Evolutionary conservation across 2,888 invertebrate species (phyloP).

Genomic region (Galeruca laticollis): DNA sequence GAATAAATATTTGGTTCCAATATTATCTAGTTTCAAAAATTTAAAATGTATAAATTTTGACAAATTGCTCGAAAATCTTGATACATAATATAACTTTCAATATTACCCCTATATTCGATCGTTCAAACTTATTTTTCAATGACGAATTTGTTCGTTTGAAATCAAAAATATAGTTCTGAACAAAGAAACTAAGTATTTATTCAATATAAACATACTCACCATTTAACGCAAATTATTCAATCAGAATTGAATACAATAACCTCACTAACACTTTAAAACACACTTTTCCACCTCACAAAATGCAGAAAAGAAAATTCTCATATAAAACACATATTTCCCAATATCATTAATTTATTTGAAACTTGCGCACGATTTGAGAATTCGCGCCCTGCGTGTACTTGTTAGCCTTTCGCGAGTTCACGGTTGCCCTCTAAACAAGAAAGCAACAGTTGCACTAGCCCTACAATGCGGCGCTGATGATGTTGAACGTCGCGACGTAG

Average conservation of each 20-base stretch:
- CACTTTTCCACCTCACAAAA: neutral
- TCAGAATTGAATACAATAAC: neutral
- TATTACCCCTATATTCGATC: too few species aligned
- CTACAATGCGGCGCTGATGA: conserved; percentile 52
- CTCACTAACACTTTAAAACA: neutral
- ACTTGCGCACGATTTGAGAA: conserved; percentile 4
- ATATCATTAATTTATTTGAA: neutral
- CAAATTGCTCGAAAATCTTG: too few species aligned
- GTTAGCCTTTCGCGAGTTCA: conserved; percentile 16
- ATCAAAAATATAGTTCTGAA: too few species aligned
- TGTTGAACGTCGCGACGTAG: conserved; percentile 58
- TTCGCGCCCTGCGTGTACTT: conserved; percentile 24
- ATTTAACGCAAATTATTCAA: too few species aligned
- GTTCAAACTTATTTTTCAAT: too few species aligned
- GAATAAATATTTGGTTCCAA: too few species aligned
- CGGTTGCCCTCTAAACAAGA: conserved; percentile 36
- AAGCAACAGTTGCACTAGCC: conserved; percentile 62
- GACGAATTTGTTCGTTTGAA: too few species aligned
- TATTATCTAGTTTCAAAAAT: too few species aligned
- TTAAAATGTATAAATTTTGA: too few species aligned
- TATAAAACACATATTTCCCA: neutral
- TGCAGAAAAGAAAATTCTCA: neutral
- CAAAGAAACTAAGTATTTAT: too few species aligned
- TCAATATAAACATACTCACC: too few species aligned
- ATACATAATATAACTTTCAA: too few species aligned